Evolutionary conservation across 2,797 vertebrate species (phyloP).

Genomic region (Enteromius anoplus): DNA sequence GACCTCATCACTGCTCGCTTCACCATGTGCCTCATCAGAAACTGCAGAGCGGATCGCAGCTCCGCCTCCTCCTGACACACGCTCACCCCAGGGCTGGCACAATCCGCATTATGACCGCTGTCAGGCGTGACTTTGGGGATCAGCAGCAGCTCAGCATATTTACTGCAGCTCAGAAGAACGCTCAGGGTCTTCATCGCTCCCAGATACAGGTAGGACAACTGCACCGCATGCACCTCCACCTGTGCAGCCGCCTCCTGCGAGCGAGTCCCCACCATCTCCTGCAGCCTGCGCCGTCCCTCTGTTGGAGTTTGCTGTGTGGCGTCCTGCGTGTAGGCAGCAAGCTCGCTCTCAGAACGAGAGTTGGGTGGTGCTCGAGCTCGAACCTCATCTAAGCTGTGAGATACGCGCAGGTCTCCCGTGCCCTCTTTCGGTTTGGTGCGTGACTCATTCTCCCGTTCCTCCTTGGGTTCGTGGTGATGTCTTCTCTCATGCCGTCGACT

Average conservation of each 20-base stretch:
- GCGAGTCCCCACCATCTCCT: slow-evolving; percentile 75
- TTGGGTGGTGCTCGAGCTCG: slow-evolving; percentile 77
- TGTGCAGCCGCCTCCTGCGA: slow-evolving; percentile 70
- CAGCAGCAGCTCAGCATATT: slow-evolving; percentile 94
- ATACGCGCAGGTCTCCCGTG: slow-evolving; percentile 74
- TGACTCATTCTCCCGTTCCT: slow-evolving; percentile 73
- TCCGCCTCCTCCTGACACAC: slow-evolving; percentile 92
- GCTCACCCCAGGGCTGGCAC: slow-evolving; percentile 68
- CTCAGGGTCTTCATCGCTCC: slow-evolving; percentile 97
- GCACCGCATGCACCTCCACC: slow-evolving; percentile 92
- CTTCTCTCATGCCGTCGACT: slow-evolving; percentile 85
- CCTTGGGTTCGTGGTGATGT: slow-evolving; percentile 52
- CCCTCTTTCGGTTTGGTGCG: slow-evolving; percentile 74
- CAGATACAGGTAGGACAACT: slow-evolving; percentile 94
- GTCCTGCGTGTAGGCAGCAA: slow-evolving; percentile 80
- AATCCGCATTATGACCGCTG: slow-evolving; percentile 92
- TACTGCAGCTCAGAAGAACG: slow-evolving; percentile 94
- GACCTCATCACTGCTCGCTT: slow-evolving; percentile 96
- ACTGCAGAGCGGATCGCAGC: slow-evolving; percentile 93
- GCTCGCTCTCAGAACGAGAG: slow-evolving; percentile 86
- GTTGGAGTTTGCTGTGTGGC: slow-evolving; percentile 61
- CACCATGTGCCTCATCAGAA: slow-evolving; percentile 98
- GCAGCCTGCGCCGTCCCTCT: slow-evolving; percentile 66
- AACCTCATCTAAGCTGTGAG: slow-evolving; percentile 84
- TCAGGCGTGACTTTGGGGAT: slow-evolving; percentile 90